phyloP scores from a whole-genome alignment of 2,113 vertebrate genomes.

The Peucedramus taeniatus region DNA sequence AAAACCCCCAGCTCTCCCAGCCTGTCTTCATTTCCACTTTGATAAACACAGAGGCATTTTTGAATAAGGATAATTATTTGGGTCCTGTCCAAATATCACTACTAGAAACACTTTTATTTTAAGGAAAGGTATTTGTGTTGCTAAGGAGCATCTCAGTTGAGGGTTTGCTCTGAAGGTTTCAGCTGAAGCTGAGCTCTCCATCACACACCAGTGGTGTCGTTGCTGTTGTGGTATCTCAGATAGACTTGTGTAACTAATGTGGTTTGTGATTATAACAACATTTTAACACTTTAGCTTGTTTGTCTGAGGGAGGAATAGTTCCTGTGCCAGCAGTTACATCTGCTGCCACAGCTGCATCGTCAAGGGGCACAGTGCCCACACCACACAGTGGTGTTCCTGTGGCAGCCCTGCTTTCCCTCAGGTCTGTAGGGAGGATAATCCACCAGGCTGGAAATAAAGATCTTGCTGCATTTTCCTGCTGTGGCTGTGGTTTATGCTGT shows the following conservation, averaged over 20 bases:
- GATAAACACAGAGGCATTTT: not conserved
- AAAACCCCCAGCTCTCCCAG: not conserved
- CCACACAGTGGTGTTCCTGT: not conserved
- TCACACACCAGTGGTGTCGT: not conserved
- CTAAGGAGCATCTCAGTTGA: not conserved
- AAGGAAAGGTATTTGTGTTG: not conserved
- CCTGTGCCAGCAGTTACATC: slow-evolving; percentile 33
- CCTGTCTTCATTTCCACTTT: not conserved
- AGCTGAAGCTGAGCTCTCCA: not conserved
- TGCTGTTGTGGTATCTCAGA: not conserved
- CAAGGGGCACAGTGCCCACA: slow-evolving; percentile 2
- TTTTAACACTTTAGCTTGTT: slow-evolving; percentile 39
- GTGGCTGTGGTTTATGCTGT: not conserved
- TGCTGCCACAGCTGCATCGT: slow-evolving; percentile 38
- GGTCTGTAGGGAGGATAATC: not conserved
- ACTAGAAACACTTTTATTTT: not conserved
- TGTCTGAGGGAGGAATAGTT: slow-evolving; percentile 23
- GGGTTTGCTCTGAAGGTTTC: not conserved
- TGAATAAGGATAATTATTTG: not conserved
- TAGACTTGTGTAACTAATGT: not conserved
- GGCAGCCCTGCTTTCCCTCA: not conserved
- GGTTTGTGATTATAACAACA: slow-evolving; percentile 24
- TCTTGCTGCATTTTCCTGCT: not conserved
- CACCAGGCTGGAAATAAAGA: not conserved
- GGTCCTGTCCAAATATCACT: not conserved